phyloP scores from a whole-genome alignment of 2,113 vertebrate species.

The Nothobranchius kuhntae region DNA sequence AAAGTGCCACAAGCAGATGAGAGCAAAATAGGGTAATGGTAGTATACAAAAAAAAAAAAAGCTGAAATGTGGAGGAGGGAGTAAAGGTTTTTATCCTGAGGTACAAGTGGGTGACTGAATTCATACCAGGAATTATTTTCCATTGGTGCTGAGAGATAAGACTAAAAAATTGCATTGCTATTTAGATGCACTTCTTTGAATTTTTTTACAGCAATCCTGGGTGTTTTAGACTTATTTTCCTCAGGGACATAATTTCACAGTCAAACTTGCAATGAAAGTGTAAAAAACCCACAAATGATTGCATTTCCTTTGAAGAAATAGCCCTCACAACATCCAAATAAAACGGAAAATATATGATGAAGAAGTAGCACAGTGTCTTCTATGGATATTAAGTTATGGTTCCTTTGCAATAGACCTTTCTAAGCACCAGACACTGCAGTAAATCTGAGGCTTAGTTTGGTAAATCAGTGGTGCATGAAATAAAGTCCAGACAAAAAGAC shows the following conservation, averaged over 20 bases:
- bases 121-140: constrained; percentile 34
- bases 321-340: background rate
- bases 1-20: background rate
- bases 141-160: constrained; percentile 27
- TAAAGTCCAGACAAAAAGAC: constrained; percentile 19
- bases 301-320: constrained; percentile 22
- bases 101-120: constrained; percentile 24
- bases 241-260: constrained; percentile 43
- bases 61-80: constrained; percentile 4
- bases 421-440: constrained; percentile 5
- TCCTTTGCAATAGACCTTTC: constrained; percentile 15
- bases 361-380: background rate
- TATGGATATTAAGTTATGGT: constrained; percentile 22
- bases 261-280: constrained; percentile 28
- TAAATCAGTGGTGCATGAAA: constrained; percentile 27
- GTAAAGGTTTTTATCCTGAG: constrained; percentile 24
- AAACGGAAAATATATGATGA: background rate
- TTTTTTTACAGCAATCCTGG: constrained; percentile 16
- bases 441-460: constrained; percentile 27
- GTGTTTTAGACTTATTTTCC: constrained; percentile 4
- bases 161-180: constrained; percentile 25
- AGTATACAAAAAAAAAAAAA: background rate
- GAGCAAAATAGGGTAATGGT: background rate
- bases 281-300: constrained; percentile 22
- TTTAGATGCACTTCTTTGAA: constrained; percentile 28